Conservation (phyloP, 2,888 invertebrate species). For the Cryptophagus acutangulus region DNA sequence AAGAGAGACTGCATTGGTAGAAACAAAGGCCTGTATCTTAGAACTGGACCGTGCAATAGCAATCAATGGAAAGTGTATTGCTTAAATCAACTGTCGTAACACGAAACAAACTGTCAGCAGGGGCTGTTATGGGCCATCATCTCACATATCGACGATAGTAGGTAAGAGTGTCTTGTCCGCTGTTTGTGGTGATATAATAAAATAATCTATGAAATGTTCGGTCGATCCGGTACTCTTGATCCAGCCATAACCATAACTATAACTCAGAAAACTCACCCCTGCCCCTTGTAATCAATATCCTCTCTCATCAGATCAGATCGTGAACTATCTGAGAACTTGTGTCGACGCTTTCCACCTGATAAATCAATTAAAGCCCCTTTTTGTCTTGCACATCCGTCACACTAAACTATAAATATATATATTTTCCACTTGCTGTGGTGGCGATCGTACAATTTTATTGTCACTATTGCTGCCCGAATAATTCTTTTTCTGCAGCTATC, state of each 20-base stretch:
- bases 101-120: constrained; percentile 45
- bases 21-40: constrained; percentile 32
- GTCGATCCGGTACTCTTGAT: constrained; percentile 40
- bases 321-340: constrained; percentile 32
- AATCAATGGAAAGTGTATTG: constrained; percentile 42
- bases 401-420: constrained; percentile 36
- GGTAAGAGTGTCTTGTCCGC: constrained; percentile 45
- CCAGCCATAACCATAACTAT: constrained; percentile 48
- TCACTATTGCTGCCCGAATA: constrained; percentile 24
- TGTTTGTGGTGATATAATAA: constrained; percentile 45
- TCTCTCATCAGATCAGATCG: constrained; percentile 30
- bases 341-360: constrained; percentile 45
- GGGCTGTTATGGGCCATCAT: constrained; percentile 47
- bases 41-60: constrained; percentile 30
- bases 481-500: constrained; percentile 32
- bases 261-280: constrained; percentile 46
- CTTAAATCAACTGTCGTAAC: constrained; percentile 46
- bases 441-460: constrained; percentile 39
- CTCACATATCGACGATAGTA: constrained; percentile 40
- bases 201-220: constrained; percentile 48
- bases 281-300: constrained; percentile 34
- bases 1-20: constrained; percentile 31
- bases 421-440: constrained; percentile 25
- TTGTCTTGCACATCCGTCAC: constrained; percentile 8
- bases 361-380: constrained; percentile 40